phyloP scores from a whole-genome alignment of 2,888 invertebrate species.

The Diogma glabrata region DNA sequence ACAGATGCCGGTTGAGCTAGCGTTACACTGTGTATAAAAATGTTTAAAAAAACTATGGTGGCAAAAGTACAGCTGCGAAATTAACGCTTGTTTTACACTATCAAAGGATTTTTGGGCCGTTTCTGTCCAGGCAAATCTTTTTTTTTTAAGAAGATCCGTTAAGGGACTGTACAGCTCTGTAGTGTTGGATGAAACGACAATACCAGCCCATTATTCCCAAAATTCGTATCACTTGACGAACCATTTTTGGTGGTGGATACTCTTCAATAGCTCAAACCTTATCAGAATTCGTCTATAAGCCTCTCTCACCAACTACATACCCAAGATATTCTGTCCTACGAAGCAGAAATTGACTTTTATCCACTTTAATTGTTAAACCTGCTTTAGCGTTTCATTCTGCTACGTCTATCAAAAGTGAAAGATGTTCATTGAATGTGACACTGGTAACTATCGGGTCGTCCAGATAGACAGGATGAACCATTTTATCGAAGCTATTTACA shows the following conservation, averaged over 20 bases:
- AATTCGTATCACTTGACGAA: neutral
- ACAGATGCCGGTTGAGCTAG: neutral
- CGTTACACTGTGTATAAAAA: neutral
- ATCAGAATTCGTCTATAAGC: neutral
- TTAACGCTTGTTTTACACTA: neutral
- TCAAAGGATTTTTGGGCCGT: neutral
- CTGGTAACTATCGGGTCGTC: neutral
- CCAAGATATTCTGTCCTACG: slow-evolving; percentile 1
- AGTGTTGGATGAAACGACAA: neutral
- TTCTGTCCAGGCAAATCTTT: neutral
- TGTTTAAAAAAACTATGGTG: neutral
- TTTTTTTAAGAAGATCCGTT: neutral
- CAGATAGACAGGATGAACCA: no score
- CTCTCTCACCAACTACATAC: neutral
- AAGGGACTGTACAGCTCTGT: neutral
- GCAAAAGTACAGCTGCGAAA: neutral
- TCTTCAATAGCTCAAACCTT: neutral
- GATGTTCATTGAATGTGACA: neutral
- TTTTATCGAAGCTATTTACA: no score
- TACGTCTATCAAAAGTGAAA: neutral
- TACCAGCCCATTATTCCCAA: neutral
- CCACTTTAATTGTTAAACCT: neutral
- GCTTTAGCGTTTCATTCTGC: neutral
- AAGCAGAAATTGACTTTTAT: neutral
- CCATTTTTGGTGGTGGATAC: neutral